Evolutionary conservation across 2,113 vertebrate genomes (phyloP).

Genomic region (Pachypanchax playfairii): DNA sequence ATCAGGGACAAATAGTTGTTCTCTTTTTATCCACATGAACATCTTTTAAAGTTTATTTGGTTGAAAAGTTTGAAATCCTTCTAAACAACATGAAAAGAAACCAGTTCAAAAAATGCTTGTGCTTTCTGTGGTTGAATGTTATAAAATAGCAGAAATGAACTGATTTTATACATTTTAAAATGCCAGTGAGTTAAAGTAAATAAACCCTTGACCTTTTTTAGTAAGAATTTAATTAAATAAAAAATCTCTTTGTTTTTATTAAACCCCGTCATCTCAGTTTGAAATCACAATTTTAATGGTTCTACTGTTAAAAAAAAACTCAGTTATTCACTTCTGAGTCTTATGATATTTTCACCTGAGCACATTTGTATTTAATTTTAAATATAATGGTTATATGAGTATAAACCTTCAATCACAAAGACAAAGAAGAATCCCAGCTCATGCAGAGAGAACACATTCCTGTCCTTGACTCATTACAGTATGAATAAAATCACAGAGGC

Average conservation of each 20-base stretch:
- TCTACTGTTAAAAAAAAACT: background rate
- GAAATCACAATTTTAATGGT: constrained; percentile 6
- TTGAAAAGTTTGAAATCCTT: background rate
- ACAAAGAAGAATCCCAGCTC: constrained; percentile 16
- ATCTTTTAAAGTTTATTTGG: background rate
- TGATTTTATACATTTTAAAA: too few relatives aligned
- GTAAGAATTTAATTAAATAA: background rate
- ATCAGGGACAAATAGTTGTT: background rate
- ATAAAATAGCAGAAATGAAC: too few relatives aligned
- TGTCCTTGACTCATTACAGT: constrained; percentile 51
- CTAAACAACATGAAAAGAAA: background rate
- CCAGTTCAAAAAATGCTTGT: too few relatives aligned
- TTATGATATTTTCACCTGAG: constrained; percentile 31
- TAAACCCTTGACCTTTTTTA: too few relatives aligned
- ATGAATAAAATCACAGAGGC: constrained; percentile 49
- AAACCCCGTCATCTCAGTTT: background rate
- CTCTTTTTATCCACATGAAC: background rate
- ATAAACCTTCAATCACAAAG: constrained; percentile 36
- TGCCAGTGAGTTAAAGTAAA: too few relatives aligned
- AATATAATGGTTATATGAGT: constrained; percentile 49
- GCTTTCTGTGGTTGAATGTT: too few relatives aligned
- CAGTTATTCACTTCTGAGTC: constrained; percentile 4
- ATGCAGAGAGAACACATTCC: constrained; percentile 34
- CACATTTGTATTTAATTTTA: constrained; percentile 33
- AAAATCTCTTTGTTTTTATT: constrained; percentile 6